phyloP scores from a whole-genome alignment of 2,888 invertebrate species.

The Hipparchia semele region DNA sequence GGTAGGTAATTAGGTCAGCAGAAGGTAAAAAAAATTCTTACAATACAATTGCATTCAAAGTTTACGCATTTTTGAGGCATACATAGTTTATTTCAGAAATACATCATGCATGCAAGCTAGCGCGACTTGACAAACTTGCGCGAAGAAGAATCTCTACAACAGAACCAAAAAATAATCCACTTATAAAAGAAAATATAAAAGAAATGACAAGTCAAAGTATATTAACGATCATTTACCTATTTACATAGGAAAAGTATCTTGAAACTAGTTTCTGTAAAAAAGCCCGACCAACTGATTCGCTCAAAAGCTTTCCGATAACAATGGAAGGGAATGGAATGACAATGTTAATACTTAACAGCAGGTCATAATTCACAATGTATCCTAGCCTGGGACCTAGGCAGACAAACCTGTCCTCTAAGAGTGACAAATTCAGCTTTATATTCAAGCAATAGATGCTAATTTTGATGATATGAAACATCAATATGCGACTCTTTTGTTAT shows the following conservation, averaged over 20 bases:
- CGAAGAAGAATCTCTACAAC: too few relatives aligned
- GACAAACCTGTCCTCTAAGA: not conserved
- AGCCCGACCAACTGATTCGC: not conserved
- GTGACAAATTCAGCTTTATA: conserved; percentile 37
- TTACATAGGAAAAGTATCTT: not conserved
- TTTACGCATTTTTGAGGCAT: too few relatives aligned
- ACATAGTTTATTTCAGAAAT: too few relatives aligned
- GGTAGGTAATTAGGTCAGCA: too few relatives aligned
- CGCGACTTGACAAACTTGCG: too few relatives aligned
- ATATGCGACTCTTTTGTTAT: conserved; percentile 22
- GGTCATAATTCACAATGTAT: conserved; percentile 60
- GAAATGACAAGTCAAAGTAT: too few relatives aligned
- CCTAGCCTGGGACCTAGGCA: not conserved
- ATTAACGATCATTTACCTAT: not conserved
- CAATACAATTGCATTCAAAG: too few relatives aligned
- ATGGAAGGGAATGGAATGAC: conserved; percentile 42
- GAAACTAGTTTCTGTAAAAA: not conserved
- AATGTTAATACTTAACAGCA: conserved; percentile 59
- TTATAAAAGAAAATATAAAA: too few relatives aligned
- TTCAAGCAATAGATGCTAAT: conserved; percentile 25
- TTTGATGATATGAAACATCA: conserved; percentile 6
- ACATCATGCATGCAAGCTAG: too few relatives aligned
- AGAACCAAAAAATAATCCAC: too few relatives aligned
- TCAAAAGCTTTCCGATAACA: conserved; percentile 12
- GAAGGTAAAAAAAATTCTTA: too few relatives aligned